Evolutionary conservation across 2,888 invertebrate genomes (phyloP).

Genomic region (Plagodis dolabraria): DNA sequence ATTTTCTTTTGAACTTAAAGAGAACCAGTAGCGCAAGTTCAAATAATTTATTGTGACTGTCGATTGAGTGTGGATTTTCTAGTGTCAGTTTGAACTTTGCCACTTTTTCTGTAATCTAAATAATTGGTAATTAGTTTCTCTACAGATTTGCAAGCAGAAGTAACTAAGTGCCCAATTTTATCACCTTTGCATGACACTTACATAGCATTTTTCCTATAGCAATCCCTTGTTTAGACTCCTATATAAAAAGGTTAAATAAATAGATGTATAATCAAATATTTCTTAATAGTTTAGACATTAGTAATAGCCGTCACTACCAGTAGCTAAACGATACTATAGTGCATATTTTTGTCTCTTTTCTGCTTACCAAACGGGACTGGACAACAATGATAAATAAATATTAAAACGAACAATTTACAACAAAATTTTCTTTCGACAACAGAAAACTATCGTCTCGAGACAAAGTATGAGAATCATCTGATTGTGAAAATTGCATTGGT

Average conservation of each 20-base stretch:
- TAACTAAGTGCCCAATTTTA: constrained; percentile 1
- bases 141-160: constrained; percentile 4
- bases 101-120: constrained; percentile 10
- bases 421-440: constrained; percentile 65
- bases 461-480: constrained; percentile 98
- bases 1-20: background rate
- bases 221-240: constrained; percentile 30
- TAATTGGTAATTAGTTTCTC: constrained; percentile 9
- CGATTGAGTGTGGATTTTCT: constrained; percentile 36
- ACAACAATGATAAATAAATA: constrained; percentile 48
- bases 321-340: constrained; percentile 68
- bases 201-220: constrained; percentile 31
- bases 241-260: constrained; percentile 21
- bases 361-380: constrained; percentile 81
- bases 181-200: constrained; percentile 35
- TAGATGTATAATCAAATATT: constrained; percentile 21
- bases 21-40: constrained; percentile 25
- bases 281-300: constrained; percentile 13
- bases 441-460: constrained; percentile 99
- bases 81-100: constrained; percentile 27
- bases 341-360: constrained; percentile 80
- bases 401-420: constrained; percentile 47
- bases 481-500: constrained; percentile 98
- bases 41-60: constrained; percentile 18
- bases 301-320: constrained; percentile 36